Evolutionary conservation across 2,888 invertebrate species (phyloP).

Genomic region (Nomada goodeniana): DNA sequence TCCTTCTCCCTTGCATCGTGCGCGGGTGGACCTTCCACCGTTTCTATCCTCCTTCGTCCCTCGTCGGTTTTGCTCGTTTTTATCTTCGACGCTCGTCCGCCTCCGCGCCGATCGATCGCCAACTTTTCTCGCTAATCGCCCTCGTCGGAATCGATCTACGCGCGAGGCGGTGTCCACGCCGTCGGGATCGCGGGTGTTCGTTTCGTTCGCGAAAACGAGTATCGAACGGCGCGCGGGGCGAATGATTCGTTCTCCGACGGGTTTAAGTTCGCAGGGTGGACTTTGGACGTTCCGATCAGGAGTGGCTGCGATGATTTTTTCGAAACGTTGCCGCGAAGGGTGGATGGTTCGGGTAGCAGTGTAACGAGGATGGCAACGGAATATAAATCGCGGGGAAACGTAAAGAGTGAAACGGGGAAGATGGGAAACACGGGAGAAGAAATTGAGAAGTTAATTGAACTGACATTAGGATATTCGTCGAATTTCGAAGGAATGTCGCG

Average conservation of each 20-base stretch:
- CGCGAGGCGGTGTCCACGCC: neutral
- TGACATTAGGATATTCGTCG: too few species aligned
- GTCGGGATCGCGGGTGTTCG: constrained; percentile 12
- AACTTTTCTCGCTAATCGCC: constrained; percentile 50
- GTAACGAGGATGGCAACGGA: too few species aligned
- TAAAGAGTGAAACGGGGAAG: neutral
- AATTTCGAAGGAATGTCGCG: neutral
- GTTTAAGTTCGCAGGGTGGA: too few species aligned
- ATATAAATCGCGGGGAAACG: neutral
- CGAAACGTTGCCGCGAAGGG: too few species aligned
- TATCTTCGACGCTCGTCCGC: constrained; percentile 4
- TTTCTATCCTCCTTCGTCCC: neutral
- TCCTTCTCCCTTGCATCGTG: constrained; percentile 44
- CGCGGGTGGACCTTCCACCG: constrained; percentile 47
- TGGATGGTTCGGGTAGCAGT: too few species aligned
- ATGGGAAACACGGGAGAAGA: too few species aligned
- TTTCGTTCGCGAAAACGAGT: constrained; percentile 10
- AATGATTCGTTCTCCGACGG: neutral
- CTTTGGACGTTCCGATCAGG: too few species aligned
- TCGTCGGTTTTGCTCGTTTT: neutral
- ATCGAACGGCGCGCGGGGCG: neutral
- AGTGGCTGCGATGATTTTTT: neutral
- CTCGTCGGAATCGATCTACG: constrained; percentile 47
- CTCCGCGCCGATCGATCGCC: constrained; percentile 39
- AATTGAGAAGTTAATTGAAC: too few species aligned